Evolutionary conservation across 1,140 invertebrate species (phyloP), one percentile per base, ranked within the genome.

Genomic region (Palaemon carinicauda): DNA sequence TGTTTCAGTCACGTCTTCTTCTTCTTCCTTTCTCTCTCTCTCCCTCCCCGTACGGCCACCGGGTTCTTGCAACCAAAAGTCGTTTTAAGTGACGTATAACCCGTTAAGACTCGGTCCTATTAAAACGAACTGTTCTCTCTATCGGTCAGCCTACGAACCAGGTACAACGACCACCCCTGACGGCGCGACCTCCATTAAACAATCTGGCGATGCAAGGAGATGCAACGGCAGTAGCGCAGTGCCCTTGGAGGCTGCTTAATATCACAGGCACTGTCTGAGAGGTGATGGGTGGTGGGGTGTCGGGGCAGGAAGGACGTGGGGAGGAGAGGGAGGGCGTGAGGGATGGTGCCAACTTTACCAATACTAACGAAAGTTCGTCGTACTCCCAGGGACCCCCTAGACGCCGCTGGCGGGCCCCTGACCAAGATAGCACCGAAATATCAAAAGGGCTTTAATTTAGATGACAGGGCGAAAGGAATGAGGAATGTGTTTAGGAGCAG

Each of bases 401-500:
- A n/a, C 0, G 56, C 29, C 54, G 24, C 21, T n/a, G 54, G 41
- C 24, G 54, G 5, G 31, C 79, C 56, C 31, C 50, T 41, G 29
- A 33, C 54, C 52, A 29, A 24, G 80, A 82, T 82, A 82, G 74
- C 50, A 74, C 33, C 14, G 54, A 56, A n/a, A 31, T 54, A 52
- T 27, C 51, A n/a, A 19, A 50, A 60, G 71, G 24, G 73, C 27
- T 50, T 33, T 75, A 60, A 77, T 77, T 77, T 27, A 75, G 75
- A 83, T 77, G 81, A 77, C 29, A 56, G 71, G 27, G 24, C 41
- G n/a, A 41, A 41, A 41, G 41, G 12, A 5, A 41, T 41, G 71
- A 56, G 69, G n/a, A 71, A 60, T 77, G 81, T 81, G 60, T 71
- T 81, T 19, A 21, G 54, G 29, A 41, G 80, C 41, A 83, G 71